Conservation (phyloP, 1,140 invertebrate genomes). For the Cherax quadricarinatus region DNA sequence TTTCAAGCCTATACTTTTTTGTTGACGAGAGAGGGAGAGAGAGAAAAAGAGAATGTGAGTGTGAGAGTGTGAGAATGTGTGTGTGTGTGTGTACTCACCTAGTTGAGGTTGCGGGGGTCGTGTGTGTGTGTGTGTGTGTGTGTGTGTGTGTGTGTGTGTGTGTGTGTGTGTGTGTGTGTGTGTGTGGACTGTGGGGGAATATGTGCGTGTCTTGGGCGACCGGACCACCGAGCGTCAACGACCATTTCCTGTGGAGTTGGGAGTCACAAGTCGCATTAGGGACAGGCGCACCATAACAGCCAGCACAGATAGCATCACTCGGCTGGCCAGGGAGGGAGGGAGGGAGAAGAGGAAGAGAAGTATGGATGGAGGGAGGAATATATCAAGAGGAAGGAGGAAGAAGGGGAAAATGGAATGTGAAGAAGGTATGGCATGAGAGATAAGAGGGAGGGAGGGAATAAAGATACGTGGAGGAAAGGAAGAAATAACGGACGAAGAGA, state of each 20-base stretch:
- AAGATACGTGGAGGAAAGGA: no score
- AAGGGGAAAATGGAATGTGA: background rate
- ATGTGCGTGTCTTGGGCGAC: background rate
- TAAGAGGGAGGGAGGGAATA: background rate
- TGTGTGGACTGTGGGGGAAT: no score
- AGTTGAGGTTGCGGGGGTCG: no score
- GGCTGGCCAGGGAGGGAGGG: background rate
- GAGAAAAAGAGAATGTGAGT: no score
- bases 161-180: no score
- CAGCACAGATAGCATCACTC: conserved; percentile 3
- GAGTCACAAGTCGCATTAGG: background rate
- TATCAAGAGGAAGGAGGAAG: background rate
- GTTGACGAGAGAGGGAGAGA: no score
- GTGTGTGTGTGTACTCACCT: no score
- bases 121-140: no score
- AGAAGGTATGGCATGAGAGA: background rate
- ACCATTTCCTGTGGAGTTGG: background rate
- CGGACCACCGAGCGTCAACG: background rate
- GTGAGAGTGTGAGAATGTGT: no score
- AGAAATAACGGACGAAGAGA: no score
- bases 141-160: no score
- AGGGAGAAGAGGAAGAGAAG: background rate
- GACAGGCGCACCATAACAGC: background rate
- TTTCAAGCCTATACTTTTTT: no score
- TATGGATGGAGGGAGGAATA: background rate